Base-by-base conservation (phyloP, 2,113 vertebrate genomes). In the Nasalis larvatus region DNA sequence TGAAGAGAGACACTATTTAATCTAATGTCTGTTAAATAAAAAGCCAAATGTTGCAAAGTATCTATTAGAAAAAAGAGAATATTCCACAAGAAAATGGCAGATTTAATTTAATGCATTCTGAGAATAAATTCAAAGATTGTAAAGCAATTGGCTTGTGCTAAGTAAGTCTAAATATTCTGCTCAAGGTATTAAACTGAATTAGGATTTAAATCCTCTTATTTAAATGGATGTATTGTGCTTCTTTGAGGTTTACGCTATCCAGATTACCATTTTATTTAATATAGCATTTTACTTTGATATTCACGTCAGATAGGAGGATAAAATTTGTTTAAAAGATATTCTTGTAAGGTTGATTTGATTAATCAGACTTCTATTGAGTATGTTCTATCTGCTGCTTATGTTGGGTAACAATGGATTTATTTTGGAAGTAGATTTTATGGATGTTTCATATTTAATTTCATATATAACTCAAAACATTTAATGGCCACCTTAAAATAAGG, bases 61-160 rank as follows among this genome's bases (percentile, higher is more conserved):
- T 83, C 98, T 97, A 95, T 98, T 97, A 96, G 47, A 17, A 2
- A 78, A 2, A 98, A 92, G 90, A 98, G 97, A 98, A 97, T 37
- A 74, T 91, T 96, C 78, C 32, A 58, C 88, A 86, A 68, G 78
- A 97, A 97, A 87, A 98, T 96, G 98, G 98, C 88, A 98, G 78
- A 98, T 98, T 98, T 94, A 98, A 96, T 98, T 98, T 98, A 97
- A 94, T 89, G 78, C 21, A 63, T 86, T 89, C 89, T 96, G 85
- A 91, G 97, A 98, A 98, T 97, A 58, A 96, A 98, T 98, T 98
- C 73, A 96, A 88, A 96, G 91, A 95, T 91, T 89, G 23, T 87
- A 76, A 83, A 97, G 89, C 98, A 98, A 98, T 99, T 98, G 98
- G 89, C 93, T 98, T 98, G 85, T 98, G 96, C 71, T 98, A 95